Evolutionary conservation across 2,113 vertebrate genomes (phyloP).

Genomic region (Ochotona princeps): DNA sequence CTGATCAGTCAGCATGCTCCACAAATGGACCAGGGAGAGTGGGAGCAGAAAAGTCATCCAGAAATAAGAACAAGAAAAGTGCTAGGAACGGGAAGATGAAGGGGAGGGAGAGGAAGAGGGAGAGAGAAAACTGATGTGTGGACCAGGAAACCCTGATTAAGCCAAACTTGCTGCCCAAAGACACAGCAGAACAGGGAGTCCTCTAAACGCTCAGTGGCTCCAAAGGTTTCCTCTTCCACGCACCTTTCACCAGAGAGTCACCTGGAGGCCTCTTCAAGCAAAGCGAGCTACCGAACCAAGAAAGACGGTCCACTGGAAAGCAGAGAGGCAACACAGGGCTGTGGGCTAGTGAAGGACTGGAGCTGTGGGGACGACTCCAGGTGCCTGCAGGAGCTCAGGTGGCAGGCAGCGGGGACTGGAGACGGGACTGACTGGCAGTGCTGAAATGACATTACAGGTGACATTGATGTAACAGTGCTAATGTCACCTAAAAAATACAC

Average conservation of each 20-base stretch:
- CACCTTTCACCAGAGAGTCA: not conserved
- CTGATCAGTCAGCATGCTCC: not conserved
- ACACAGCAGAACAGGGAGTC: not conserved
- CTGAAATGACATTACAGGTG: not conserved
- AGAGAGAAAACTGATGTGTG: not conserved
- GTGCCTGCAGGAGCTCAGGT: not conserved
- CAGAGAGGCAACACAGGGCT: not conserved
- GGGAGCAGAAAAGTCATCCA: not conserved
- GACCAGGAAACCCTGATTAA: not conserved
- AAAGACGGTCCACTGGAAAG: not conserved
- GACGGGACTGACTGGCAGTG: not conserved
- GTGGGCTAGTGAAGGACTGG: not conserved
- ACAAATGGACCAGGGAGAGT: not conserved
- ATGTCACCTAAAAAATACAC: not conserved
- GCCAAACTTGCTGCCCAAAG: not conserved
- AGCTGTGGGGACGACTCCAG: not conserved
- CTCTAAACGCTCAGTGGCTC: not conserved
- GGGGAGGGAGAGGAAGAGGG: not conserved
- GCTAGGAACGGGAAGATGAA: not conserved
- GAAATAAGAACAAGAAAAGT: not conserved
- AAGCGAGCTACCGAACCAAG: not conserved
- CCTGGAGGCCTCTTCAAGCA: not conserved
- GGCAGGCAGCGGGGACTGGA: not conserved
- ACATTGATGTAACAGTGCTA: not conserved
- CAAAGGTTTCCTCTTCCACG: not conserved